phyloP scores from a whole-genome alignment of 2,797 vertebrate genomes.

The Champsocephalus gunnari region DNA sequence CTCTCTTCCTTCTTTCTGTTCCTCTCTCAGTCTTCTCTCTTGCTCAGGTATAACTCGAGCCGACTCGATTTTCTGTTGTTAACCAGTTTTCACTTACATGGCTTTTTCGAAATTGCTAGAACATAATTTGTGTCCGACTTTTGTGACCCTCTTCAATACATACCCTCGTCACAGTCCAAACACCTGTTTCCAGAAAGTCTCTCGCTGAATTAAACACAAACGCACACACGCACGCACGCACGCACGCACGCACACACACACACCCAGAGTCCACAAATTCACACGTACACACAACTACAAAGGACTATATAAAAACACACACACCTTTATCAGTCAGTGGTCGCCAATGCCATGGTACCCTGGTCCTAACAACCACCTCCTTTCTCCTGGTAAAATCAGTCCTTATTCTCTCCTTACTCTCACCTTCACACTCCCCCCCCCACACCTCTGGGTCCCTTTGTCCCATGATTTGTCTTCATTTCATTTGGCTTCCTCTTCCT shows the following conservation, averaged over 20 bases:
- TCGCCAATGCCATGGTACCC: constrained; percentile 30
- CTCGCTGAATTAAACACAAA: constrained; percentile 18
- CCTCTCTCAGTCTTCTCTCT: background rate
- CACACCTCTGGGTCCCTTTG: background rate
- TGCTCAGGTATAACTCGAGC: constrained; percentile 22
- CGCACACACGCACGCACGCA: background rate
- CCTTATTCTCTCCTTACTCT: constrained; percentile 35
- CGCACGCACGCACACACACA: too few relatives aligned
- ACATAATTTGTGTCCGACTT: constrained; percentile 54
- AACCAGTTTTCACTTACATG: constrained; percentile 41
- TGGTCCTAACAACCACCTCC: constrained; percentile 62
- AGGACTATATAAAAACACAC: constrained; percentile 16
- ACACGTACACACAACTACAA: background rate
- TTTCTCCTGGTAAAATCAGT: constrained; percentile 37
- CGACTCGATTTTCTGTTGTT: constrained; percentile 53
- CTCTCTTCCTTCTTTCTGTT: background rate
- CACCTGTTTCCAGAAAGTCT: constrained; percentile 25
- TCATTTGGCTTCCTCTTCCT: constrained; percentile 4
- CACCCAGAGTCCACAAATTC: background rate
- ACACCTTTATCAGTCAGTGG: constrained; percentile 53
- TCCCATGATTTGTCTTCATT: background rate
- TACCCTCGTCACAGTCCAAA: constrained; percentile 1
- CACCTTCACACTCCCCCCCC: background rate
- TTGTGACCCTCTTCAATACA: constrained; percentile 30
- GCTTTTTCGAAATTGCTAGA: constrained; percentile 26